phyloP scores from a whole-genome alignment of 2,113 vertebrate species.

The Poeciliopsis prolifica region DNA sequence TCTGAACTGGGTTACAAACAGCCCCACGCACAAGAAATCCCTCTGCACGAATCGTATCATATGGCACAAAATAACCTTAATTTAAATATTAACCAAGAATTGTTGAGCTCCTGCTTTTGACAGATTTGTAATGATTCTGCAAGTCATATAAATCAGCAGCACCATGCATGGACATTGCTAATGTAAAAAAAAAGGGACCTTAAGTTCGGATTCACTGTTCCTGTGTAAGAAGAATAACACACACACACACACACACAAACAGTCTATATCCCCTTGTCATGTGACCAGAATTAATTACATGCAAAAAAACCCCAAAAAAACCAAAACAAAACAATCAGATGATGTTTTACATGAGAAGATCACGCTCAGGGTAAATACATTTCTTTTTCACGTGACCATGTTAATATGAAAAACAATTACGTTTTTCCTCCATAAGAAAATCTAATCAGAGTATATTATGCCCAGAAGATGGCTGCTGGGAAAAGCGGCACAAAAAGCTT shows the following conservation, averaged over 20 bases:
- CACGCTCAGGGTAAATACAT: conserved; percentile 68
- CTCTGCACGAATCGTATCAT: conserved; percentile 64
- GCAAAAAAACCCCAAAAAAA: conserved; percentile 38
- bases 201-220: conserved; percentile 68
- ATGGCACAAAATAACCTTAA: conserved; percentile 72
- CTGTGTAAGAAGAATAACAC: conserved; percentile 68
- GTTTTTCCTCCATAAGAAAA: conserved; percentile 59
- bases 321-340: conserved; percentile 58
- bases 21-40: conserved; percentile 53
- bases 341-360: conserved; percentile 67
- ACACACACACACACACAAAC: conserved; percentile 27
- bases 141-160: conserved; percentile 61
- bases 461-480: conserved; percentile 64
- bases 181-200: conserved; percentile 52
- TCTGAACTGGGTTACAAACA: conserved; percentile 44
- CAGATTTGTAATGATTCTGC: conserved; percentile 49
- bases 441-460: conserved; percentile 71
- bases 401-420: conserved; percentile 59
- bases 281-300: conserved; percentile 73
- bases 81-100: conserved; percentile 53
- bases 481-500: conserved; percentile 63
- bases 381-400: conserved; percentile 64
- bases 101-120: conserved; percentile 41
- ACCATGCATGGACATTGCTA: conserved; percentile 67
- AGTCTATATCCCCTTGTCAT: conserved; percentile 59